phyloP scores from a whole-genome alignment of 2,888 invertebrate species.

The Meghimatium bilineatum region DNA sequence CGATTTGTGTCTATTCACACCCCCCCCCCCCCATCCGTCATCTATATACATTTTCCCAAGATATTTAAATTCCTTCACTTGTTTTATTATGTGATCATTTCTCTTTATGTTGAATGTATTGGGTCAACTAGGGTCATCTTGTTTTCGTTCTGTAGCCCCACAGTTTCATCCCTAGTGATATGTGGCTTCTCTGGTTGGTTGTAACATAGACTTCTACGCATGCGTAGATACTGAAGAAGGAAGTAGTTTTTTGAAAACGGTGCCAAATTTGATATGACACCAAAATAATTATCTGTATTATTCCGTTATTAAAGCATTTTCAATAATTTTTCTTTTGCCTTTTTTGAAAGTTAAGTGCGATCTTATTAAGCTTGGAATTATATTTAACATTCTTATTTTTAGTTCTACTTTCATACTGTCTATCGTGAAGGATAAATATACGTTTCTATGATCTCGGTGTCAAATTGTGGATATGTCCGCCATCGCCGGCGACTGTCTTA shows the following conservation, averaged over 20 bases:
- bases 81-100: no score
- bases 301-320: neutral
- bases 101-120: no score
- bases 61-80: no score
- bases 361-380: neutral
- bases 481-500: neutral
- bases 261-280: slow-evolving; percentile 1
- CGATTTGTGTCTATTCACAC: no score
- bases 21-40: no score
- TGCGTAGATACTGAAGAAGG: no score
- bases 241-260: slow-evolving; percentile 2
- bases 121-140: no score
- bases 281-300: neutral
- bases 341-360: neutral
- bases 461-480: neutral
- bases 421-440: neutral
- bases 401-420: neutral
- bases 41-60: no score
- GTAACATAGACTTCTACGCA: no score
- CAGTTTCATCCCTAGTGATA: no score
- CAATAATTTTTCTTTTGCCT: neutral
- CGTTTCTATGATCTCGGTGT: neutral
- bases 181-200: no score
- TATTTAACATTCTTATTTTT: neutral
- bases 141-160: no score